Conservation (phyloP, 2,888 invertebrate species). For the Drosophila nr. perissopoda region DNA sequence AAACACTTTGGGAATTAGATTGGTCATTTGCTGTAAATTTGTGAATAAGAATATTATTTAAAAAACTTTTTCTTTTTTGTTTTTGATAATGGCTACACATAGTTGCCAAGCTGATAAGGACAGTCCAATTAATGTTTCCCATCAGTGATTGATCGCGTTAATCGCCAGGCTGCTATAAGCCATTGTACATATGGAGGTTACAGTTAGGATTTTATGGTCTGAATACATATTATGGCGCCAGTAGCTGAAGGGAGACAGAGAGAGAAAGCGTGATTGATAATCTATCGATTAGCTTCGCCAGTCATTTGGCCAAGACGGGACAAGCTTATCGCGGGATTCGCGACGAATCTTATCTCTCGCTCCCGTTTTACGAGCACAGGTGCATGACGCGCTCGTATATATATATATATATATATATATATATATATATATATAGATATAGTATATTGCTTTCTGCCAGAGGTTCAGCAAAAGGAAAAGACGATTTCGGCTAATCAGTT, state of each 20-base stretch:
- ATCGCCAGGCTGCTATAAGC: conserved; percentile 21
- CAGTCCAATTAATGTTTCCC: conserved; percentile 10
- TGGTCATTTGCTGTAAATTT: no score
- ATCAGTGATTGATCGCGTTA: conserved; percentile 7
- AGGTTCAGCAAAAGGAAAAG: conserved; percentile 18
- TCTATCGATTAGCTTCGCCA: conserved; percentile 36
- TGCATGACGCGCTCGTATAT: conserved; percentile 25
- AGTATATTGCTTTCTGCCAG: conserved; percentile 16
- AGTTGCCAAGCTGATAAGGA: conserved; percentile 48
- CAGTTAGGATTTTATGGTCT: conserved; percentile 8
- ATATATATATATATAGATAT: no score
- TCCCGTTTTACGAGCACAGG: conserved; percentile 41
- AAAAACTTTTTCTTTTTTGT: no score
- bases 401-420: not conserved
- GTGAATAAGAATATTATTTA: no score
- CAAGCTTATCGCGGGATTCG: conserved; percentile 31
- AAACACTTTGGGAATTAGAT: not conserved
- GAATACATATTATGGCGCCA: not conserved
- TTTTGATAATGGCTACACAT: not conserved
- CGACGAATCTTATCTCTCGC: conserved; percentile 41
- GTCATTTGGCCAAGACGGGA: conserved; percentile 23
- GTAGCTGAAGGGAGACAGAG: not conserved
- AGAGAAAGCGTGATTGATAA: conserved; percentile 21
- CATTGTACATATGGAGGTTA: conserved; percentile 3
- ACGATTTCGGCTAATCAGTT: conserved; percentile 17